These are phyloP conservation scores for Hycleus cichorii DNA, from an alignment of 1,140 invertebrate species.

Conservation along the genomic window DNA sequence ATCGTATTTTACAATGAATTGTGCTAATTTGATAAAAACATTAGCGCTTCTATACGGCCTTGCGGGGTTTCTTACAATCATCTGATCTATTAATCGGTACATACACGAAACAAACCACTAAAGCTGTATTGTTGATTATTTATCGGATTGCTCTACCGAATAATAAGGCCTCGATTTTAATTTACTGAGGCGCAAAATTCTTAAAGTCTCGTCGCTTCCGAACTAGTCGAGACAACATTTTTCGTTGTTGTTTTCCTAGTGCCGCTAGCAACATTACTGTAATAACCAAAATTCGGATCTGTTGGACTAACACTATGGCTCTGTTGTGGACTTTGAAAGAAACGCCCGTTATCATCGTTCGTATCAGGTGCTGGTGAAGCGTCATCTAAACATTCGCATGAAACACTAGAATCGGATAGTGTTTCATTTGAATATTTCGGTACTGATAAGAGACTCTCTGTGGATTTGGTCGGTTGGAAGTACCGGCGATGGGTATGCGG, in stretches of 20 bases:
- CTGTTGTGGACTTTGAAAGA: constrained; percentile 43
- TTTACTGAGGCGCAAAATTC: neutral
- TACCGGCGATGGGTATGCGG: constrained; percentile 44
- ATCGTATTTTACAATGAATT: too few relatives aligned
- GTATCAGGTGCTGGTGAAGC: constrained; percentile 35
- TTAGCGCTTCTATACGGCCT: too few relatives aligned
- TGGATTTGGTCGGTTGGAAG: constrained; percentile 64
- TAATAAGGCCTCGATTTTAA: too few relatives aligned
- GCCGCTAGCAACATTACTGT: constrained; percentile 42
- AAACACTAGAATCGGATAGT: constrained; percentile 54
- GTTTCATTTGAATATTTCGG: constrained; percentile 51
- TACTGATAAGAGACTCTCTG: constrained; percentile 63
- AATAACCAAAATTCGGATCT: constrained; percentile 44
- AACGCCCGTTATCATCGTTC: constrained; percentile 26
- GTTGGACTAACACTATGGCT: constrained; percentile 41
- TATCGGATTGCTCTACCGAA: too few relatives aligned
- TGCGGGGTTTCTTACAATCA: too few relatives aligned
- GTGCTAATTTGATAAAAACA: too few relatives aligned
- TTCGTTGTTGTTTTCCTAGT: constrained; percentile 44
- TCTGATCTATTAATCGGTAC: too few relatives aligned
- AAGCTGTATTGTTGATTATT: too few relatives aligned
- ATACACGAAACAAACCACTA: too few relatives aligned
- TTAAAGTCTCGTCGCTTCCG: constrained; percentile 51
- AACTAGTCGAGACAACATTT: constrained; percentile 47
- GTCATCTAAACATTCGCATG: constrained; percentile 59